A percentile compares a stretch with the other conserved stretches of the same genome.
These are phyloP conservation scores for Scomber colias DNA, from an alignment of 2,113 vertebrate genomes.

Conservation along the genomic window DNA sequence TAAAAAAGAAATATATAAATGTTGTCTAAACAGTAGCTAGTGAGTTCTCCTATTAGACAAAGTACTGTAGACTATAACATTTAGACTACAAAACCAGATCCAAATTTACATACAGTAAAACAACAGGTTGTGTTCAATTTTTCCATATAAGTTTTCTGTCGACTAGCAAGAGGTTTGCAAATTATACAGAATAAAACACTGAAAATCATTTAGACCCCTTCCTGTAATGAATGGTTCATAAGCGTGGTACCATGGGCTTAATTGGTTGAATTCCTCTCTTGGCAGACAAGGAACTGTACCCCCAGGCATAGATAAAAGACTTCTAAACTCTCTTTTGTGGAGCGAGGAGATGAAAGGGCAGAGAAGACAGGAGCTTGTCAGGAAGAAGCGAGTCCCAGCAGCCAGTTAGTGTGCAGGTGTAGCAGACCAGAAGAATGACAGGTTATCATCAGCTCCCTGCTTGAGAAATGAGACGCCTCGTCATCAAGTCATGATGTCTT, in stretches of 20 bases:
- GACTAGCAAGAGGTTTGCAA: slow-evolving; percentile 45
- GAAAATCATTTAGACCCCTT: slow-evolving; percentile 63
- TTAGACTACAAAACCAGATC: slow-evolving; percentile 28
- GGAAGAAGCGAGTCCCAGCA: slow-evolving; percentile 67
- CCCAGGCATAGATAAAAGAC: slow-evolving; percentile 82
- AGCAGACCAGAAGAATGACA: slow-evolving; percentile 78
- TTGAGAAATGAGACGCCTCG: slow-evolving; percentile 75
- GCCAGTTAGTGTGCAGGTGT: slow-evolving; percentile 76
- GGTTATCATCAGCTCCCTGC: slow-evolving; percentile 77
- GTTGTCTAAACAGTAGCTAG: neutral
- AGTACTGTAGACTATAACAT: slow-evolving; percentile 2
- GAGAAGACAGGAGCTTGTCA: slow-evolving; percentile 82
- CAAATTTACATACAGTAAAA: slow-evolving; percentile 29
- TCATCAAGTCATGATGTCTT: slow-evolving; percentile 75
- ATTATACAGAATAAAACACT: slow-evolving; percentile 63
- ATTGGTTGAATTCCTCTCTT: slow-evolving; percentile 76
- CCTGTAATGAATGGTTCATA: slow-evolving; percentile 67
- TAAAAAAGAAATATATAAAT: neutral
- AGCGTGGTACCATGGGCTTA: slow-evolving; percentile 70
- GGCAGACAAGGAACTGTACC: slow-evolving; percentile 75
- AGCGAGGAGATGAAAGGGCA: slow-evolving; percentile 82
- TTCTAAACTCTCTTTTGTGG: slow-evolving; percentile 81
- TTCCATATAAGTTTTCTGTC: slow-evolving; percentile 3
- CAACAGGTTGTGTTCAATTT: slow-evolving; percentile 43
- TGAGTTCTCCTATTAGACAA: neutral